Base-by-base conservation (phyloP, 2,888 invertebrate species). In the Drosophila cracens region DNA sequence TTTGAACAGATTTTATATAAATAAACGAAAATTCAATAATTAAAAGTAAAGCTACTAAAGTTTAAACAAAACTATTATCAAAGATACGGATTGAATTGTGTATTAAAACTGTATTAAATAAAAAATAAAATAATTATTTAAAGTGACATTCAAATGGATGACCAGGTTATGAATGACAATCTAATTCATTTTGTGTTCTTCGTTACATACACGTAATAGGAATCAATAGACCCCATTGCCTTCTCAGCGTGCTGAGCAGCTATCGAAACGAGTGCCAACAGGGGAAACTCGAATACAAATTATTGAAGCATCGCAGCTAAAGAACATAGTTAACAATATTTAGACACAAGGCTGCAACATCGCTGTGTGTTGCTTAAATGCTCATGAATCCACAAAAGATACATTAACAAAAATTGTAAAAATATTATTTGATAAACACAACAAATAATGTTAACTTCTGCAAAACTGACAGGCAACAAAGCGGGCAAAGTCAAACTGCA, bases 401-500 rank as follows among this genome's bases (percentile, higher is more conserved):
- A 43, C 52, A 49, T 60, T 2, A 31, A 8, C 48, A 27, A 43
- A 31, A 57, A 57, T 57, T 64, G 40, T 2, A 48, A 18, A 57
- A 66, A 73, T 70, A 71, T 53, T 56, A 74, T 80, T 82, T 78
- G 75, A 81, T 76, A 74, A 79, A 81, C 76, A 82, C 64, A 70
- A 74, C 73, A 73, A 81, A 75, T 77, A 83, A 83, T 82, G 84
- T 79, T 69, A 78, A 72, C 62, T 77, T 72, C 66, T 74, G 61
- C 71, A 70, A 73, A 82, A 76, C 66, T 76, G 82, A 83, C 83
- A 83, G 76, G 67, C 76, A 72, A 83, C 81, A 74, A 70, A 57
- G 59, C 67, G 70, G 64, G 56, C 79, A 69, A 65, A 64, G 46
- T 54, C 33, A 13, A 48, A 56, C 65, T 63, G 68, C 74, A 64